Evolutionary conservation across 2,113 vertebrate genomes (phyloP).

Genomic region (Microtus richardsoni): DNA sequence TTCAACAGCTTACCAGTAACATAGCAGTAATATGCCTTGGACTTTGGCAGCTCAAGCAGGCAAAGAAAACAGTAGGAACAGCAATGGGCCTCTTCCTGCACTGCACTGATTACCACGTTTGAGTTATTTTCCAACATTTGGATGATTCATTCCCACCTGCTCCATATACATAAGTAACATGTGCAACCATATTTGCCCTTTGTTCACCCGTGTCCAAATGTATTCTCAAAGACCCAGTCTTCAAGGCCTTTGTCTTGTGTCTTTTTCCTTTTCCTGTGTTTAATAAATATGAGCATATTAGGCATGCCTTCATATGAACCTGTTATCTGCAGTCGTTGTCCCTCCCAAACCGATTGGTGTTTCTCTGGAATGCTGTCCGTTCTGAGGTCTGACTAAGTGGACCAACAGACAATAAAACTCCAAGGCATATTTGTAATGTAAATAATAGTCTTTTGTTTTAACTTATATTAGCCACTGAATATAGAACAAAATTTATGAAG

Average conservation of each 20-base stretch:
- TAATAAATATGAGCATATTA: conserved; percentile 40
- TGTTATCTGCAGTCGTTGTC: background rate
- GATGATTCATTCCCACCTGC: background rate
- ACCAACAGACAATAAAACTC: conserved; percentile 46
- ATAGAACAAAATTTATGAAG: background rate
- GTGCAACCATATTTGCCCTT: background rate
- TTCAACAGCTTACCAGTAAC: background rate
- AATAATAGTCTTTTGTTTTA: conserved; percentile 16
- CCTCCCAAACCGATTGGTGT: background rate
- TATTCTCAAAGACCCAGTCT: background rate
- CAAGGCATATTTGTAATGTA: background rate
- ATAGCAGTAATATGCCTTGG: background rate
- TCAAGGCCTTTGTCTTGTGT: background rate
- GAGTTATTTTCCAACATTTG: background rate
- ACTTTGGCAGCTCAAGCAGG: background rate
- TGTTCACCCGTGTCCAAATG: background rate
- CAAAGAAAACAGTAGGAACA: background rate
- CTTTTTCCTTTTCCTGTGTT: conserved; percentile 22
- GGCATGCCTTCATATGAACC: background rate
- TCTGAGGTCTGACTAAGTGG: conserved; percentile 58
- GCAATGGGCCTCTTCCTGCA: rapidly evolving
- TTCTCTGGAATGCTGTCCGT: conserved; percentile 55
- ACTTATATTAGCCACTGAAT: conserved; percentile 31
- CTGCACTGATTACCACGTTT: background rate
- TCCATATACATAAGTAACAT: background rate